These are phyloP conservation scores for Aspiorhynchus laticeps DNA, from an alignment of 2,113 vertebrate species.

Conservation along the genomic window DNA sequence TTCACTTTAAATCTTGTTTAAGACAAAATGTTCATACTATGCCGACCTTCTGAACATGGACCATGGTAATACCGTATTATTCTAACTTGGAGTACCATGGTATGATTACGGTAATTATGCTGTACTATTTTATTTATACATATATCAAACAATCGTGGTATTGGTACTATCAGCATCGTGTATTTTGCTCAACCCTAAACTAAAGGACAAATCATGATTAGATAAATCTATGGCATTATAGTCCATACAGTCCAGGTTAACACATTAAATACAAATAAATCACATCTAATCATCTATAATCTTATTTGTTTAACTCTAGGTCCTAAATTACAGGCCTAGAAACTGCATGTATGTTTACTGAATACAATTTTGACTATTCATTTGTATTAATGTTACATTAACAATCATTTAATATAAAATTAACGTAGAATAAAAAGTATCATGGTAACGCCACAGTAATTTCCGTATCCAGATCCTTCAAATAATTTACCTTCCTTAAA, in stretches of 20 bases:
- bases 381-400: not conserved
- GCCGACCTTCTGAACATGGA: not conserved
- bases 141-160: too few relatives aligned
- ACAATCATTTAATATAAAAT: not conserved
- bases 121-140: not conserved
- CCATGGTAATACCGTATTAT: not conserved
- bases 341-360: not conserved
- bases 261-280: too few relatives aligned
- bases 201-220: not conserved
- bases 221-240: not conserved
- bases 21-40: not conserved
- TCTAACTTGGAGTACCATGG: too few relatives aligned
- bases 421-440: not conserved
- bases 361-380: not conserved
- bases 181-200: not conserved
- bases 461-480: not conserved
- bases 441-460: not conserved
- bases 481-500: slow-evolving; percentile 71
- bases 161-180: too few relatives aligned
- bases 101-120: too few relatives aligned
- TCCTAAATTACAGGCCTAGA: not conserved
- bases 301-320: too few relatives aligned
- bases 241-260: too few relatives aligned
- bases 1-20: not conserved
- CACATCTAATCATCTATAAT: too few relatives aligned